Base-by-base conservation (phyloP, 2,797 vertebrate species). In the Catamblyrhynchus diadema region DNA sequence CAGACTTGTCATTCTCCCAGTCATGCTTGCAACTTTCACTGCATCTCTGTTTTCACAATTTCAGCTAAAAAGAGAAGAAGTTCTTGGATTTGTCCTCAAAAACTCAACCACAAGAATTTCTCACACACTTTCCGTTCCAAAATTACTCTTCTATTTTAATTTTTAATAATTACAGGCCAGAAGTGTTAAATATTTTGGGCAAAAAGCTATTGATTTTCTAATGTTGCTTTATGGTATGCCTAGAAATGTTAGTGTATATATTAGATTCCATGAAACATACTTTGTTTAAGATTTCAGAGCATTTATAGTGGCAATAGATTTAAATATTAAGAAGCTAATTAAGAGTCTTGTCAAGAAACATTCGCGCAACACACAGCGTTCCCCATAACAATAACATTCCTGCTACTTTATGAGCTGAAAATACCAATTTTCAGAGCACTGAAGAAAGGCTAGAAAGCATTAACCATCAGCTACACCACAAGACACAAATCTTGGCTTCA, bases 21-120 rank as follows among this genome's bases (percentile, higher is more conserved):
- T 16, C 22, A 44, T 1, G 67, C 25, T 23, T 37, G 42, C 50
- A 86, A 77, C 12, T 48, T 50, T 65, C 9, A 14, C 53, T 42
- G 35, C 10, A 51, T 32, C 53, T 69, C 77, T 67, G 9, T 13
- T 90, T 81, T 57, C n/a, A 69, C 12, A 74, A 50, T 45, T 93
- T 53, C 69, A 64, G 45, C 30, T 90, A 74, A 88, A 81, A 88
- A 21, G 33, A 67, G 56, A 60, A 33, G 51, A 41, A 24, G 12
- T 54, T 73, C 44, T 85, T 88, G 21, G 42, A 44, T 92, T 86
- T 89, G 22, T 14, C 67, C 56, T 89, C 54, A 64, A 60, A 94
- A 85, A 37, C 20, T 80, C 35, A 86, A 48, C 30, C 27, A 59
- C 16, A 14, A 65, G 17, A 73, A 82, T 80, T 91, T 80, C 12